Conservation (phyloP, 2,888 invertebrate genomes). For the Polymixis flavicincta region DNA sequence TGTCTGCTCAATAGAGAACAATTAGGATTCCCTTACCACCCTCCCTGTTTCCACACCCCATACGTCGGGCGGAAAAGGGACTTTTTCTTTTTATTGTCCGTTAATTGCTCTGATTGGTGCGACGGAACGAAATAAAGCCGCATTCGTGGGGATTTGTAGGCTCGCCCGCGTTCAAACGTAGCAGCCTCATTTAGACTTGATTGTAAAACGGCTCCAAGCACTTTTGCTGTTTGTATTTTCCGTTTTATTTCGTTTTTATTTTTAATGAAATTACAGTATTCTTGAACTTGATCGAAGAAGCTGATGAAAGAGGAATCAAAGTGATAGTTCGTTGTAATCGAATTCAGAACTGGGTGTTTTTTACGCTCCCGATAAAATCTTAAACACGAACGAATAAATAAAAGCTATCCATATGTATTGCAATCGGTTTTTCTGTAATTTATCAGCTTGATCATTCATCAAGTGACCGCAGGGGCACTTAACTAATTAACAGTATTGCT, state of each 20-base stretch:
- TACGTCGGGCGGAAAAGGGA: conserved; percentile 68
- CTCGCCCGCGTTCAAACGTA: conserved; percentile 75
- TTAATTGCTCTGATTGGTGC: conserved; percentile 88
- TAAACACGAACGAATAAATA: conserved; percentile 49
- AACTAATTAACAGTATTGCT: conserved; percentile 73
- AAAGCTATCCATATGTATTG: conserved; percentile 57
- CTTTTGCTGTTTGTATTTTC: conserved; percentile 59
- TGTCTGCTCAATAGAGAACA: conserved; percentile 73
- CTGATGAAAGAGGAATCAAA: conserved; percentile 44
- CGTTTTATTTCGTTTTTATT: conserved; percentile 58
- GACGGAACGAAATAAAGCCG: conserved; percentile 82
- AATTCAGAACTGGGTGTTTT: conserved; percentile 45
- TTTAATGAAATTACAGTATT: conserved; percentile 60
- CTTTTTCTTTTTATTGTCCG: conserved; percentile 82
- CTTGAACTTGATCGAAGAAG: conserved; percentile 43
- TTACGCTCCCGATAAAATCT: conserved; percentile 31
- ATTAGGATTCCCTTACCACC: conserved; percentile 73
- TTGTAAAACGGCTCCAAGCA: conserved; percentile 72
- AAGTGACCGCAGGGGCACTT: conserved; percentile 69
- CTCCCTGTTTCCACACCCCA: conserved; percentile 66
- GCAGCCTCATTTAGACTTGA: conserved; percentile 78
- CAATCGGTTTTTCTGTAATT: conserved; percentile 61
- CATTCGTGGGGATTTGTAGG: conserved; percentile 79
- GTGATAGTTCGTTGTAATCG: conserved; percentile 55
- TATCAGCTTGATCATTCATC: conserved; percentile 71